Evolutionary conservation across 2,888 invertebrate genomes (phyloP), one percentile per base, ranked within the genome.

Genomic region (Stratiomys singularior): DNA sequence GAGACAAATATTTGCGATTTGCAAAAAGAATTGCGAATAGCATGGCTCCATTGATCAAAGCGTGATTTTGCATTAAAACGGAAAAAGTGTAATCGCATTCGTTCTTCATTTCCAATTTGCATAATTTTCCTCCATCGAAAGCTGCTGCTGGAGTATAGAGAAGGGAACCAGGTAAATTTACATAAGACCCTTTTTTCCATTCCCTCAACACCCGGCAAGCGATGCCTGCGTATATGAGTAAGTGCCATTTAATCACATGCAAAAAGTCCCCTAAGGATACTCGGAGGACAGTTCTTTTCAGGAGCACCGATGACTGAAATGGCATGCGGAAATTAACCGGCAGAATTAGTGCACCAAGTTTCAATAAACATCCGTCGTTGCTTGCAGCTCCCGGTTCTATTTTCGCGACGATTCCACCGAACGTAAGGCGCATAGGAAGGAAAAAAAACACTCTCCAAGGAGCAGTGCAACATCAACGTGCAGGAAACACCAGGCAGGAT

Each of bases 201-300:
- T 58, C 58, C 21, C 58, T 23, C 58, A 1, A 9, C 58, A 58
- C 23, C 21, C 23, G 23, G 11, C 58, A 23, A 58, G 21, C 58
- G 21, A 7, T 9, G 23, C 58, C 9, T 58, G 58, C 21, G 58
- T 23, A 58, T 21, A 58, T 18, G 1, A 58, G 58, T 25, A 63
- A 63, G 25, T 27, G 25, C 15, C 63, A 15, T 28, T 63, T 63
- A 63, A 63, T 63, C 28, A 63, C 63, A 63, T n/a, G 27, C 27
- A 27, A 63, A n/a, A 28, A 9, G 28, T n/a, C 28, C 28, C 28
- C 27, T 23, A 63, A n/a, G 63, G 28, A 63, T 63, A 25, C 63
- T 23, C 25, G 23, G 63, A 27, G 13, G 5, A 9, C 9, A 37
- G 37, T 37, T 37, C 52, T 52, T 52, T 52, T 13, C 52, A 52